Conservation (phyloP, 2,797 vertebrate genomes). For the Hydrolagus colliei region DNA sequence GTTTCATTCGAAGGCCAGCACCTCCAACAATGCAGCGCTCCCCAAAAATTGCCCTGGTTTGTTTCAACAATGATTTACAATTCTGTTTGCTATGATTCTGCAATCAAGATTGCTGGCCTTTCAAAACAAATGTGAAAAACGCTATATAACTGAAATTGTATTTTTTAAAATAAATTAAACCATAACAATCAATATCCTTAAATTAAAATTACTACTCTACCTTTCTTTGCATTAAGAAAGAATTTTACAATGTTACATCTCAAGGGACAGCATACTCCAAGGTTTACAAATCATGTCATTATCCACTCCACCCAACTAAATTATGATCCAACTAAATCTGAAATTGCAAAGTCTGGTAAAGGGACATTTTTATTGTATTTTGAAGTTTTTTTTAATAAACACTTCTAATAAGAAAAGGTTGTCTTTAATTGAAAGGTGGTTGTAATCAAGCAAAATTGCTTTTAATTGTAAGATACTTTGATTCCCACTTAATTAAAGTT, state of each 20-base stretch:
- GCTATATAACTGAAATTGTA: not conserved
- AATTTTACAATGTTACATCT: not conserved
- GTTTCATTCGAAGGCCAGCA: too few relatives aligned
- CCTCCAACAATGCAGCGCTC: too few relatives aligned
- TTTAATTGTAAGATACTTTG: not conserved
- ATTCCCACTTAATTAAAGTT: not conserved
- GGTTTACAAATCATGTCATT: not conserved
- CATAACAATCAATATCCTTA: not conserved
- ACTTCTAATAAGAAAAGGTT: conserved; percentile 3
- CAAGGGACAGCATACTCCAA: not conserved
- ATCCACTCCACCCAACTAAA: not conserved
- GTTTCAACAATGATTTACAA: not conserved
- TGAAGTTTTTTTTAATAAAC: not conserved
- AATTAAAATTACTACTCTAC: not conserved
- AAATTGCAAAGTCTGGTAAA: not conserved
- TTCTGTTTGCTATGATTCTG: not conserved
- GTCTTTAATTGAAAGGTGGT: not conserved
- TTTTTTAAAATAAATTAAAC: not conserved
- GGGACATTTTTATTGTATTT: not conserved
- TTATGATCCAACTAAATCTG: not conserved
- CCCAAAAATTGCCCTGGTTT: not conserved
- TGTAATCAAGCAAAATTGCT: not conserved
- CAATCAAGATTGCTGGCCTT: not conserved
- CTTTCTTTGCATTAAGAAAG: not conserved
- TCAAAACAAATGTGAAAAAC: not conserved